Percentiles rank a stretch among this genome's conserved stretches.
phyloP scores from a whole-genome alignment of 2,113 vertebrate genomes.

The Chloebia gouldiae region DNA sequence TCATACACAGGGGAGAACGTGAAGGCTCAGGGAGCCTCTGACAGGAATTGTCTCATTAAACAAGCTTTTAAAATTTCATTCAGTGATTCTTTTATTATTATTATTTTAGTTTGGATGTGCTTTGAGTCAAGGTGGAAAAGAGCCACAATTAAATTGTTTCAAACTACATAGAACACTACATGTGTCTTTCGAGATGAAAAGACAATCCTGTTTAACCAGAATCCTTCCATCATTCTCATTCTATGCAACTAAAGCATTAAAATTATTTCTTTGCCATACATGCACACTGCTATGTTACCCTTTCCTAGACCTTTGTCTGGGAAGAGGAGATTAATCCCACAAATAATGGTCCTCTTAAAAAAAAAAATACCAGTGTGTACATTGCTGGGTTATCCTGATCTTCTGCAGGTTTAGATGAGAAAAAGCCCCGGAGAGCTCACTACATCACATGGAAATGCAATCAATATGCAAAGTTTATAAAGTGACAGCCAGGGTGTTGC shows the following conservation, averaged over 20 bases:
- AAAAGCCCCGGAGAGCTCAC: neutral
- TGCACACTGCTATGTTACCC: neutral
- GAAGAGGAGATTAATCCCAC: neutral
- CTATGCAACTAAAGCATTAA: neutral
- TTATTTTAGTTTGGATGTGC: neutral
- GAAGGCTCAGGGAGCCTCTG: neutral
- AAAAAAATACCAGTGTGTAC: neutral
- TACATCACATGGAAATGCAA: neutral
- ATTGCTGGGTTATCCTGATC: neutral
- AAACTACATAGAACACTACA: accelerated
- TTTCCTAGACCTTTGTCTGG: neutral
- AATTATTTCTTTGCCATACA: neutral
- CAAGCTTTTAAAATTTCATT: neutral
- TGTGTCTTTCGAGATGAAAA: neutral
- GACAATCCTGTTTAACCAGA: neutral
- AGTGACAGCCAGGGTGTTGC: neutral
- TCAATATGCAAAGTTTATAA: neutral
- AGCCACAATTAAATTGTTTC: neutral
- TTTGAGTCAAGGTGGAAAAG: neutral
- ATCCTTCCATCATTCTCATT: neutral
- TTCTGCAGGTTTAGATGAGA: neutral
- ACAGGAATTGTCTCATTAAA: neutral
- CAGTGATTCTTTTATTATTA: neutral
- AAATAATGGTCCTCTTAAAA: neutral
- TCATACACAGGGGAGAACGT: neutral